Conservation (phyloP, 2,113 vertebrate species). For the Solea senegalensis region DNA sequence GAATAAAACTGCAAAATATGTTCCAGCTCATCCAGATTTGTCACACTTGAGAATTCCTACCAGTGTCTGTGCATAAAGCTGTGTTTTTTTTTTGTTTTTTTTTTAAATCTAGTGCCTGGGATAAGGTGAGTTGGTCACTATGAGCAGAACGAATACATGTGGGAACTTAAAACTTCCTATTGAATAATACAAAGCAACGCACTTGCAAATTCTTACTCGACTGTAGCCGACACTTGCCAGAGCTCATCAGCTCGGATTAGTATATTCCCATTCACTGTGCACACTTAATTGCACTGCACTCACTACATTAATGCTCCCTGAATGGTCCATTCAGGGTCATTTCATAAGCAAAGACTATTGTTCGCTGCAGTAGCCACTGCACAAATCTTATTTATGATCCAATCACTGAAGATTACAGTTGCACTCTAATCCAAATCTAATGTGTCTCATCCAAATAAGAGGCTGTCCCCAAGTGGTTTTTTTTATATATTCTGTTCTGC, state of each 20-base stretch:
- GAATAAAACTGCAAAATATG: no score
- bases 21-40: no score
- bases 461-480: background rate
- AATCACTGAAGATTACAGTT: background rate
- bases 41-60: no score
- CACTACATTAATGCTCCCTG: constrained; percentile 1
- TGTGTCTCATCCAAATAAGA: background rate
- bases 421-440: background rate
- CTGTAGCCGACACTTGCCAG: no score
- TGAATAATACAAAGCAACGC: no score
- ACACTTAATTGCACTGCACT: background rate
- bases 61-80: no score
- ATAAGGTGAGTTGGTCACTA: no score
- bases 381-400: constrained; percentile 10
- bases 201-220: no score
- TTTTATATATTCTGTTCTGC: background rate
- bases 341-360: constrained; percentile 17
- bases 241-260: background rate
- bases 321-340: constrained; percentile 26
- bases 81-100: no score
- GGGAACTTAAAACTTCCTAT: no score
- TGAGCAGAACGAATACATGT: no score
- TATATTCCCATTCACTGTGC: background rate
- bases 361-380: constrained; percentile 13
- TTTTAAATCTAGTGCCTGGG: no score